Base-by-base conservation (phyloP, 2,113 vertebrate species). In the Hoplias malabaricus region DNA sequence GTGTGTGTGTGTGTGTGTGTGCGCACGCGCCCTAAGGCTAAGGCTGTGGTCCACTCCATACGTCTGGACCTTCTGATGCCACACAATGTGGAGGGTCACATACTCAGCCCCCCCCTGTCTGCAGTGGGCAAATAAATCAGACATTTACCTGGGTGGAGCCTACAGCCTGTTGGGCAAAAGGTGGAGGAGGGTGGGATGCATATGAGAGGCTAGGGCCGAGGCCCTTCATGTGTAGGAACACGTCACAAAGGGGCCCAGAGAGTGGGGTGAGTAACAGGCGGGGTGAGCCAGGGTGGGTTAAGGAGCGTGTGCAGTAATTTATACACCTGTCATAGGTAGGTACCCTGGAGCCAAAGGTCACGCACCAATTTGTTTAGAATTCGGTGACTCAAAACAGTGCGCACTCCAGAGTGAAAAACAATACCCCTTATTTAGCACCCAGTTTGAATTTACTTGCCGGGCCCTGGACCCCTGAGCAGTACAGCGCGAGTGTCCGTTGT, bases 261-360 rank as follows among this genome's bases (percentile, higher is more conserved):
- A 48, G 72, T 42, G 48, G 14, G 48, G 75, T 36, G 42, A 72
- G 79, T 86, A 84, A 82, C 84, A 57, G 33, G 21, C 59, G 71
- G 71, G 80, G 71, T 59, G 76, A 71, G 59, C 61, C 63, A 69
- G 40, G 61, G 42, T 40, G n/a, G n/a, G n/a, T n/a, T n/a, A n/a
- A n/a, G 80, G 65, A 54, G 73, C 67, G 40, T 43, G 40, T 8
- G 9, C 57, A 72, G 80, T 86, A 83, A 86, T 87, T 87, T 83
- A 87, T 87, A 85, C 87, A 89, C 86, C 88, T 89, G 86, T 85
- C 87, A 87, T 4, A 40, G 46, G 80, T 81, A 77, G 82, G 83
- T 77, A 84, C 46, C 36, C 66, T 19, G 33, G 75, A 69, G 67
- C 73, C 65, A 81, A 76, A 84, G 85, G 86, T 87, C 88, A 86